Conservation (phyloP, 2,888 invertebrate genomes). For the Aleiodes leptofemur region DNA sequence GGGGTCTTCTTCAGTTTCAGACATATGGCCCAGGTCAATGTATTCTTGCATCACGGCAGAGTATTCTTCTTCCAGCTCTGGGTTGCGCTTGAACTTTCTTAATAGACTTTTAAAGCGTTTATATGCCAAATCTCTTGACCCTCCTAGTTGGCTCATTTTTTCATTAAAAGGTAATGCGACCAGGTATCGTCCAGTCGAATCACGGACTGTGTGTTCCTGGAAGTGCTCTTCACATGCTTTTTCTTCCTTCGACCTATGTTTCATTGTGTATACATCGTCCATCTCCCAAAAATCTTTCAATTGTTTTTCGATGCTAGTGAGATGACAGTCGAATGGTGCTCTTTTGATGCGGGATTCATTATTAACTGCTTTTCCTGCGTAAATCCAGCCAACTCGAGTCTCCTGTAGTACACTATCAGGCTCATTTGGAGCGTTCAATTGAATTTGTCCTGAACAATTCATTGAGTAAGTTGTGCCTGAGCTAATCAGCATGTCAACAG, state of each 20-base stretch:
- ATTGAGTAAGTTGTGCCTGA: neutral
- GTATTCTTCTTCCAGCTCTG: conserved; percentile 42
- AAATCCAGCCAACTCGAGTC: conserved; percentile 1
- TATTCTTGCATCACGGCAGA: conserved; percentile 54
- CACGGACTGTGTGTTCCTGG: neutral
- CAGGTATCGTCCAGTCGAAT: conserved; percentile 33
- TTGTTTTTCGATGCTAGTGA: neutral
- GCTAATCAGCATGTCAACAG: neutral
- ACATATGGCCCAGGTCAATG: conserved; percentile 52
- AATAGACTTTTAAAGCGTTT: conserved; percentile 30
- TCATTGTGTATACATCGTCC: conserved; percentile 40
- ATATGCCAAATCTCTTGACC: conserved; percentile 23
- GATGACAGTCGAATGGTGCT: neutral
- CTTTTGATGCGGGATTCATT: neutral
- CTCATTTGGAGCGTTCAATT: no score
- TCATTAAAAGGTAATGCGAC: conserved; percentile 48
- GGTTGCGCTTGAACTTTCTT: conserved; percentile 4
- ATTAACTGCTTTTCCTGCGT: neutral
- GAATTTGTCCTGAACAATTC: neutral
- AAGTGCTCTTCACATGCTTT: conserved; percentile 31
- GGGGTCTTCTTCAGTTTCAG: neutral
- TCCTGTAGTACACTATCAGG: neutral
- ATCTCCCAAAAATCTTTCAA: conserved; percentile 42
- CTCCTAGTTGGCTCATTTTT: conserved; percentile 41
- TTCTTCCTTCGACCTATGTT: conserved; percentile 28